Evolutionary conservation across 2,113 vertebrate genomes (phyloP).

Genomic region (Channa argus): DNA sequence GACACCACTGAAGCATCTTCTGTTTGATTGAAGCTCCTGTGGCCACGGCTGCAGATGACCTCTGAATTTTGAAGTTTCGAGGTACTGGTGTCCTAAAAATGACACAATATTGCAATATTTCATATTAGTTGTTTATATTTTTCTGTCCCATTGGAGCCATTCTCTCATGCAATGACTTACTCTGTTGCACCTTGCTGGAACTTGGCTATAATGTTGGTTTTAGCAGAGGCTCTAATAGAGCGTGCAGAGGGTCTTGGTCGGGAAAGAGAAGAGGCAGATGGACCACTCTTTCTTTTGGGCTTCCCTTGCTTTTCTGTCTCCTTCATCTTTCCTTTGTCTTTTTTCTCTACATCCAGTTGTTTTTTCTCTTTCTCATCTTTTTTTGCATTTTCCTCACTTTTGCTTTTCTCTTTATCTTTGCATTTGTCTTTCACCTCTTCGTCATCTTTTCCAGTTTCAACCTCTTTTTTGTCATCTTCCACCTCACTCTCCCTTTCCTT

Average conservation of each 20-base stretch:
- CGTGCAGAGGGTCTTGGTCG: slow-evolving; percentile 70
- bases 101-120: slow-evolving; percentile 5
- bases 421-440: slow-evolving; percentile 1
- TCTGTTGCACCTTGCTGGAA: slow-evolving; percentile 82
- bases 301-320: slow-evolving; percentile 74
- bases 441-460: slow-evolving; percentile 7
- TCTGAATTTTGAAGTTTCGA: slow-evolving; percentile 83
- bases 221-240: slow-evolving; percentile 65
- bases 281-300: slow-evolving; percentile 61
- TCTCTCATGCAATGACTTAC: slow-evolving; percentile 66
- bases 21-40: slow-evolving; percentile 83
- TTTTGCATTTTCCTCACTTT: slow-evolving; percentile 7
- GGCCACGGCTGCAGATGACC: slow-evolving; percentile 63
- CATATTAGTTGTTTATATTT: not conserved
- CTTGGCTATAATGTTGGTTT: slow-evolving; percentile 83
- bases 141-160: not conserved
- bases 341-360: slow-evolving; percentile 35
- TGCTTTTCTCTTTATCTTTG: slow-evolving; percentile 15
- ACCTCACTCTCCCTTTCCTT: slow-evolving; percentile 24
- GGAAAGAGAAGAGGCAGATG: slow-evolving; percentile 50
- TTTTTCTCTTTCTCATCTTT: slow-evolving; percentile 59
- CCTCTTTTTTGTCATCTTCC: slow-evolving; percentile 12
- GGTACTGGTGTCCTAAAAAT: slow-evolving; percentile 72
- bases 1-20: slow-evolving; percentile 85
- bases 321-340: slow-evolving; percentile 66